phyloP scores from a whole-genome alignment of 2,113 vertebrate genomes.

The Poeciliopsis prolifica region DNA sequence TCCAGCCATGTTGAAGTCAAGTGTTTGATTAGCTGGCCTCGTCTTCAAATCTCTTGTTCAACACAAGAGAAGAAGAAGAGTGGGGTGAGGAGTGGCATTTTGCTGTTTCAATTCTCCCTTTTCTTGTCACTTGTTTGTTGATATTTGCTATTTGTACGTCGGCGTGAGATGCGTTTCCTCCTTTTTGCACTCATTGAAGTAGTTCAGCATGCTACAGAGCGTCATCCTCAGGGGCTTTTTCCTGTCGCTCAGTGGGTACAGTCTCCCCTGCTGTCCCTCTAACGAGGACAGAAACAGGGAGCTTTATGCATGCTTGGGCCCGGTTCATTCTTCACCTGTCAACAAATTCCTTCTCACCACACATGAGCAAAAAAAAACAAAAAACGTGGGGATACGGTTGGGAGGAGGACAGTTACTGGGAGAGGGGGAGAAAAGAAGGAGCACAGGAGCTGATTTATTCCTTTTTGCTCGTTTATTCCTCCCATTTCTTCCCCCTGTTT shows the following conservation, averaged over 20 bases:
- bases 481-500: constrained; percentile 64
- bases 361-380: background rate
- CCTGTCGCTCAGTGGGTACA: constrained; percentile 21
- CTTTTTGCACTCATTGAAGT: background rate
- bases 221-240: constrained; percentile 17
- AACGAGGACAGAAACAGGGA: constrained; percentile 49
- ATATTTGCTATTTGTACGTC: background rate
- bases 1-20: constrained; percentile 28
- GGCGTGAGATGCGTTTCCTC: background rate
- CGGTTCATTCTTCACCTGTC: constrained; percentile 72
- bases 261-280: constrained; percentile 36
- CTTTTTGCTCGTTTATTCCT: constrained; percentile 52
- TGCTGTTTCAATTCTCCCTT: constrained; percentile 25
- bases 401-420: constrained; percentile 28
- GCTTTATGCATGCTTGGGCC: constrained; percentile 56
- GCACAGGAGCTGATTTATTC: constrained; percentile 49
- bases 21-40: constrained; percentile 60
- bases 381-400: constrained; percentile 32
- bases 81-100: background rate
- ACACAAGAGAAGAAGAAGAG: constrained; percentile 5
- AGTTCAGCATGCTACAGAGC: background rate
- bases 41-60: constrained; percentile 21
- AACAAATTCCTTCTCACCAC: constrained; percentile 65
- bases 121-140: constrained; percentile 9
- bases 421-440: constrained; percentile 26